Percentiles rank a stretch among this genome's conserved stretches.
Conservation (phyloP, 2,888 invertebrate species). For the Tetranychus piercei region DNA sequence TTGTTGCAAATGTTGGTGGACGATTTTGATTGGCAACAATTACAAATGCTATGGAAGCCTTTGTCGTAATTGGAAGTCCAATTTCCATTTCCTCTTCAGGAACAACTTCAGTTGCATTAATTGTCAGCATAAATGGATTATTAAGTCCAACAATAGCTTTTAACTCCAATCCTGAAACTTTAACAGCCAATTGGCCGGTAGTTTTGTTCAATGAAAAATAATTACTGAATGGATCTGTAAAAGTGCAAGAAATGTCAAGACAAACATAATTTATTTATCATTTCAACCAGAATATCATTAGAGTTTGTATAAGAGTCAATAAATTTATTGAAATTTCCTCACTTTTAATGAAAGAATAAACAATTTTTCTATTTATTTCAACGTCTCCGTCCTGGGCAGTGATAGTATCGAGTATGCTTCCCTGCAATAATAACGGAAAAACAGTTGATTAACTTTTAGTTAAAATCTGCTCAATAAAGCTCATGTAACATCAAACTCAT, state of each 20-base stretch:
- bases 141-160: slow-evolving; percentile 16
- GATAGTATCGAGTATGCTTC: slow-evolving; percentile 48
- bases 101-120: slow-evolving; percentile 15
- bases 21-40: slow-evolving; percentile 24
- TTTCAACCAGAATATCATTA: background rate
- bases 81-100: slow-evolving; percentile 6
- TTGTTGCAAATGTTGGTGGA: slow-evolving; percentile 22
- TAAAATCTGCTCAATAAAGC: too few relatives aligned
- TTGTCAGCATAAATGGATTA: slow-evolving; percentile 9
- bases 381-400: slow-evolving; percentile 67
- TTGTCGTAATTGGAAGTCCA: slow-evolving; percentile 18
- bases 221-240: background rate
- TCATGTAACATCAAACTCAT: too few relatives aligned
- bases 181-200: slow-evolving; percentile 10
- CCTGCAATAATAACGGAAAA: slow-evolving; percentile 31
- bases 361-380: slow-evolving; percentile 57
- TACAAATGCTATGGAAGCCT: slow-evolving; percentile 22
- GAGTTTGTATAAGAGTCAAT: background rate
- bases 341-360: slow-evolving; percentile 61
- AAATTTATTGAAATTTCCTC: slow-evolving; percentile 30
- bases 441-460: background rate
- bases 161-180: background rate
- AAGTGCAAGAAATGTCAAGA: background rate
- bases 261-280: background rate
- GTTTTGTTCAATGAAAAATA: slow-evolving; percentile 14